Conservation (phyloP, 2,113 vertebrate genomes). For the Callipepla squamata region DNA sequence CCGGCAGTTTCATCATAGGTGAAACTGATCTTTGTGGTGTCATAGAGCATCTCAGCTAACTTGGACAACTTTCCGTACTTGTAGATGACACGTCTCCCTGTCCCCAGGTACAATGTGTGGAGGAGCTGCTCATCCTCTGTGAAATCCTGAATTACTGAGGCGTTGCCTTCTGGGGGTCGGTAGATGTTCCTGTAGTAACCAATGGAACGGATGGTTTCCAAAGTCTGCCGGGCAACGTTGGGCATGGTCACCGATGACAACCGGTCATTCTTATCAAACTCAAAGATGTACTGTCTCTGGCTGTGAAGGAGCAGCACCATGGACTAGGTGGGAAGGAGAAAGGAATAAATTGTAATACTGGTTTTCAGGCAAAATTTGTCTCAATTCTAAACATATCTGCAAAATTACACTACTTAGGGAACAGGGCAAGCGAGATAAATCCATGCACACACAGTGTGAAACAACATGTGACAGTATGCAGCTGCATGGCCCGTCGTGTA, state of each 20-base stretch:
- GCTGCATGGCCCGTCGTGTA: fast-evolving
- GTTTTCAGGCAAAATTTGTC: neutral
- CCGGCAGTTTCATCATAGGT: slow-evolving; percentile 92
- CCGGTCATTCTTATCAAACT: slow-evolving; percentile 95
- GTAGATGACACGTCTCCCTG: slow-evolving; percentile 92
- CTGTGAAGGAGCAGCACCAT: slow-evolving; percentile 97
- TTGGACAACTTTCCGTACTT: slow-evolving; percentile 94
- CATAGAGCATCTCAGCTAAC: slow-evolving; percentile 92
- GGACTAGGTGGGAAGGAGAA: slow-evolving; percentile 81
- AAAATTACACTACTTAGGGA: neutral
- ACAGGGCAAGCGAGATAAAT: neutral
- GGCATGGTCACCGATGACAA: slow-evolving; percentile 98
- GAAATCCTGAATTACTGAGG: slow-evolving; percentile 95
- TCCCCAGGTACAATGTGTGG: slow-evolving; percentile 91
- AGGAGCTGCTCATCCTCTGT: slow-evolving; percentile 91
- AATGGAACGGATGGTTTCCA: slow-evolving; percentile 94
- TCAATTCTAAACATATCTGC: neutral
- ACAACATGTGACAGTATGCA: neutral
- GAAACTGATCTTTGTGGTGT: slow-evolving; percentile 94
- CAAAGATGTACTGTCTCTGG: slow-evolving; percentile 98
- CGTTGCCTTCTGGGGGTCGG: slow-evolving; percentile 91
- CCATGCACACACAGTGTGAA: neutral
- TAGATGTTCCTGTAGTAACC: slow-evolving; percentile 98
- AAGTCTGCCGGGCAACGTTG: slow-evolving; percentile 92
- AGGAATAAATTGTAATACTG: neutral